phyloP scores from a whole-genome alignment of 2,888 invertebrate genomes.

The Empis livida region DNA sequence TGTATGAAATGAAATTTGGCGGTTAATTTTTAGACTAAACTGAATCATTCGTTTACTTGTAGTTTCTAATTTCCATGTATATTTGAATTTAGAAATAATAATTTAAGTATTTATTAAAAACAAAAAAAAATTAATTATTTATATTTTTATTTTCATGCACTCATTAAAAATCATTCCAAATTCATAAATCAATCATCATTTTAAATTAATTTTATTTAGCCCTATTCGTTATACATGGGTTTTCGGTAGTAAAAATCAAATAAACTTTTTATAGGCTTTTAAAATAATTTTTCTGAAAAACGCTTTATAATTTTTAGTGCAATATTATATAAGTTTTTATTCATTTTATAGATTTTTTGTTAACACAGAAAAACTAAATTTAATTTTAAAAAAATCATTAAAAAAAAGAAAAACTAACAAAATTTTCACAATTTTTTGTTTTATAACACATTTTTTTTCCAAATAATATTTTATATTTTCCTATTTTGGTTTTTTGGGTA shows the following conservation, averaged over 20 bases:
- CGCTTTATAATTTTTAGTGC: conserved; percentile 12
- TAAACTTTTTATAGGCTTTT: not conserved
- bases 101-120: no score
- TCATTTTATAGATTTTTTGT: no score
- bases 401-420: not conserved
- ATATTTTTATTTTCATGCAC: not conserved
- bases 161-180: not conserved
- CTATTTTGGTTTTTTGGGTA: not conserved
- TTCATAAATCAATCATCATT: not conserved
- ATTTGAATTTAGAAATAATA: no score
- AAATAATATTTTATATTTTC: not conserved
- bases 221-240: not conserved
- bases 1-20: no score
- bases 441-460: not conserved
- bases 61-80: no score
- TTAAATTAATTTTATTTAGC: not conserved
- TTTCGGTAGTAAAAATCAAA: not conserved
- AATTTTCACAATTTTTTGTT: not conserved
- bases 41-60: no score
- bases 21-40: no score
- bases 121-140: not conserved
- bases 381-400: not conserved
- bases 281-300: not conserved
- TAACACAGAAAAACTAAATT: not conserved
- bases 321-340: no score